A percentile compares a stretch with the other conserved stretches of the same genome.
These are phyloP conservation scores for Lithophane ornitopus DNA, from an alignment of 2,888 invertebrate species.

Conservation along the genomic window DNA sequence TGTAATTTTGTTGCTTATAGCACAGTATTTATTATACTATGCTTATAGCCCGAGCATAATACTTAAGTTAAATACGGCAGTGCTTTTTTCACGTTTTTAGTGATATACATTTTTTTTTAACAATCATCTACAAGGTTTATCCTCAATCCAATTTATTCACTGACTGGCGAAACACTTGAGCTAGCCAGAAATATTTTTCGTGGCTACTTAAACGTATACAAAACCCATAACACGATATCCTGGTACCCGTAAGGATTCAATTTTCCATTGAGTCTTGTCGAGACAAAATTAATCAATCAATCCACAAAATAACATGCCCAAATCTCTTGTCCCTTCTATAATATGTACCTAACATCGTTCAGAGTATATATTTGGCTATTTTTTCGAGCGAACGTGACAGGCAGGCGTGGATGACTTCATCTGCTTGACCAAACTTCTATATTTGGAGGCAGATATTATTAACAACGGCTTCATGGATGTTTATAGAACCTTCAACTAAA, in stretches of 20 bases:
- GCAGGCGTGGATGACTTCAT: conserved; percentile 13
- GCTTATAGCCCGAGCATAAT: too few species aligned
- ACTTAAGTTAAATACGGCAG: too few species aligned
- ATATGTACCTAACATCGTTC: conserved; percentile 15
- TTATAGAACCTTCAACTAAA: conserved; percentile 7
- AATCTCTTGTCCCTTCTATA: conserved; percentile 8
- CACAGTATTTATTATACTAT: too few species aligned
- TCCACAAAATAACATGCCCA: conserved; percentile 10
- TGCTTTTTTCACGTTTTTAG: too few species aligned
- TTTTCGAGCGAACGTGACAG: conserved; percentile 49
- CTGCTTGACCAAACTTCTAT: conserved; percentile 54
- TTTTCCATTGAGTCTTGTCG: not conserved
- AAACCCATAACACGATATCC: too few species aligned
- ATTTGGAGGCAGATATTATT: conserved; percentile 49
- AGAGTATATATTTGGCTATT: conserved; percentile 43
- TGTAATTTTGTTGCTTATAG: not conserved
- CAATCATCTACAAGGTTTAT: too few species aligned
- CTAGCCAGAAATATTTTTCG: too few species aligned
- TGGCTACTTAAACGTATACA: too few species aligned
- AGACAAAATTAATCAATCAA: not conserved
- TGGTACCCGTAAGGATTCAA: not conserved
- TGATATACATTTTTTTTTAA: too few species aligned
- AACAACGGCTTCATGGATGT: conserved; percentile 16
- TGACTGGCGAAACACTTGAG: too few species aligned
- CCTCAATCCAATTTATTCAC: too few species aligned